A percentile compares a stretch with the other conserved stretches of the same genome.
Conservation (phyloP, 2,113 vertebrate genomes). For the Eptesicus fuscus region DNA sequence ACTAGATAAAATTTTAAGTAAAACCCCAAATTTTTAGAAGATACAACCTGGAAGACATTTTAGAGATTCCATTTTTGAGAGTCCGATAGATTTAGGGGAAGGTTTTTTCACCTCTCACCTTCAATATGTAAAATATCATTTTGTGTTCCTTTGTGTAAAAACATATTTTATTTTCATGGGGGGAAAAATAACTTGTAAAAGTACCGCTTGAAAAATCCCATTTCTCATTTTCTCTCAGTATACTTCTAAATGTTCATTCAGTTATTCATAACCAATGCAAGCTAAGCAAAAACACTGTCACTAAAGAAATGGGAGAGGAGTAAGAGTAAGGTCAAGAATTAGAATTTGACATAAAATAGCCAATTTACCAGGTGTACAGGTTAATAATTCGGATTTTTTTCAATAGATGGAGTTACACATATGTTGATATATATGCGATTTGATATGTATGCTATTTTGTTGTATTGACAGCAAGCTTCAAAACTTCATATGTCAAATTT, state of each 20-base stretch:
- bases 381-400: no score
- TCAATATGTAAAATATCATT: not conserved
- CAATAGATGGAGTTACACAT: no score
- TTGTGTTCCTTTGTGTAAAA: not conserved
- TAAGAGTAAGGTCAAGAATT: not conserved
- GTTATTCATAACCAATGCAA: not conserved
- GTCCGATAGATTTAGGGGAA: not conserved
- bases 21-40: not conserved
- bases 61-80: not conserved
- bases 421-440: no score
- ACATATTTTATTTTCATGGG: not conserved
- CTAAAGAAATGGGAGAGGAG: not conserved
- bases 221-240: constrained; percentile 11
- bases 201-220: not conserved
- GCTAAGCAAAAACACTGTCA: no score
- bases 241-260: not conserved
- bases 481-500: no score
- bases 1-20: constrained; percentile 29
- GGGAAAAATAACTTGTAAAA: not conserved
- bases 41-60: not conserved
- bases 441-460: no score
- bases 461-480: no score
- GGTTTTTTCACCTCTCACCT: not conserved
- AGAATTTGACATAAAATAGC: not conserved
- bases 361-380: not conserved